These are phyloP conservation scores for Vulpes ferrilata DNA, from an alignment of 2,113 vertebrate species.

Conservation along the genomic window DNA sequence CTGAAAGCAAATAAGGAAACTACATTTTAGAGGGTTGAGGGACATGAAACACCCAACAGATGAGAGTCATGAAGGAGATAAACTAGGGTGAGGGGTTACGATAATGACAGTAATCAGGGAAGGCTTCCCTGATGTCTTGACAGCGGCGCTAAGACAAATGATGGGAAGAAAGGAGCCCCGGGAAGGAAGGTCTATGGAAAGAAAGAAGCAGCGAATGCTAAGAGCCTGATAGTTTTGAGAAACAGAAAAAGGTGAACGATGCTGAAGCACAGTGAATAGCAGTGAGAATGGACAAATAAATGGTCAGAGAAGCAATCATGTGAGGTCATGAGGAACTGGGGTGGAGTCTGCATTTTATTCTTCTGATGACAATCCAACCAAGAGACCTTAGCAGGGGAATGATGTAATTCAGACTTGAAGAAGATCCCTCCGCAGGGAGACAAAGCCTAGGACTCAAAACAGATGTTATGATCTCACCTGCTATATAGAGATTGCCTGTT, in stretches of 20 bases:
- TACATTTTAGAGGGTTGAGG: not conserved
- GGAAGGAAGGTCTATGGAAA: not conserved
- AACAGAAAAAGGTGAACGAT: not conserved
- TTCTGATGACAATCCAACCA: not conserved
- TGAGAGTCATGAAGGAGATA: not conserved
- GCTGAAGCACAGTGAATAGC: not conserved
- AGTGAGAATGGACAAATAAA: accelerated
- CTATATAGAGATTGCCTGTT: not conserved
- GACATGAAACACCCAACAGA: not conserved
- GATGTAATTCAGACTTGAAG: not conserved
- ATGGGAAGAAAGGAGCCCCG: not conserved
- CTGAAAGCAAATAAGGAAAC: not conserved
- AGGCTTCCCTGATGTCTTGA: not conserved
- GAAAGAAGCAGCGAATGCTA: not conserved
- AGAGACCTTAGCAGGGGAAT: not conserved
- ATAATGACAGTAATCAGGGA: not conserved
- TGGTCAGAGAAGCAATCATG: not conserved
- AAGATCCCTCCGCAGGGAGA: not conserved
- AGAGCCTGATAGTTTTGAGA: not conserved
- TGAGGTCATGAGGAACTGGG: not conserved
- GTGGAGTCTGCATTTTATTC: not conserved
- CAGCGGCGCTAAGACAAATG: not conserved
- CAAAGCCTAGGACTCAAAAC: not conserved
- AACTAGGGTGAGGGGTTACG: not conserved
- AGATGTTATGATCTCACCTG: not conserved